A percentile compares a stretch with the other conserved stretches of the same genome.
Evolutionary conservation across 2,888 invertebrate species (phyloP).

Genomic region (Scaptodrosophila latifasciaeformis): DNA sequence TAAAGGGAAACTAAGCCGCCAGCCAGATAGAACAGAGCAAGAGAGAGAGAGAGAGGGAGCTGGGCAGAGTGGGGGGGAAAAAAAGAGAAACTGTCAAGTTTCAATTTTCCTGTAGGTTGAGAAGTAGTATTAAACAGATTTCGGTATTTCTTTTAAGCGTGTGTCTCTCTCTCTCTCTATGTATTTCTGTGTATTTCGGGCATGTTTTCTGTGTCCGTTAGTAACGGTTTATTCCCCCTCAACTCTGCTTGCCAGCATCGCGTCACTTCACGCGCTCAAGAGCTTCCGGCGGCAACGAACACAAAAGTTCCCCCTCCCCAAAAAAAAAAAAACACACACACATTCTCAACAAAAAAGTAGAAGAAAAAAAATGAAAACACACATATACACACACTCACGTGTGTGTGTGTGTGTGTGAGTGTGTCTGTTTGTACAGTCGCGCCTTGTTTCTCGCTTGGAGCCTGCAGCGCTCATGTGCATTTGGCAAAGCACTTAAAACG

Average conservation of each 20-base stretch:
- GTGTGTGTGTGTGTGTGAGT: conserved; percentile 14
- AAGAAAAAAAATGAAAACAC: too few relatives aligned
- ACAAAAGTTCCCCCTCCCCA: too few relatives aligned
- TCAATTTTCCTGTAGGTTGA: conserved; percentile 14
- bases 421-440: conserved; percentile 16
- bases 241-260: too few relatives aligned
- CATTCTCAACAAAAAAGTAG: too few relatives aligned
- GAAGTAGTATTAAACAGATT: conserved; percentile 33
- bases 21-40: too few relatives aligned
- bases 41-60: too few relatives aligned
- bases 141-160: conserved; percentile 34
- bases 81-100: not conserved
- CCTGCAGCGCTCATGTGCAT: conserved; percentile 47
- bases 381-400: conserved; percentile 9
- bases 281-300: conserved; percentile 44
- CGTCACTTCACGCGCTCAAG: conserved; percentile 40
- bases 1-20: conserved; percentile 12
- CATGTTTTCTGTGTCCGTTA: conserved; percentile 33
- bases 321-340: too few relatives aligned
- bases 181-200: conserved; percentile 26
- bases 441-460: too few relatives aligned
- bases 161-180: conserved; percentile 12
- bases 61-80: too few relatives aligned
- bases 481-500: conserved; percentile 50
- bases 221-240: too few relatives aligned